These are phyloP conservation scores for Caenorhabditis panamensis DNA, from an alignment of 2,888 invertebrate species.

Conservation along the genomic window DNA sequence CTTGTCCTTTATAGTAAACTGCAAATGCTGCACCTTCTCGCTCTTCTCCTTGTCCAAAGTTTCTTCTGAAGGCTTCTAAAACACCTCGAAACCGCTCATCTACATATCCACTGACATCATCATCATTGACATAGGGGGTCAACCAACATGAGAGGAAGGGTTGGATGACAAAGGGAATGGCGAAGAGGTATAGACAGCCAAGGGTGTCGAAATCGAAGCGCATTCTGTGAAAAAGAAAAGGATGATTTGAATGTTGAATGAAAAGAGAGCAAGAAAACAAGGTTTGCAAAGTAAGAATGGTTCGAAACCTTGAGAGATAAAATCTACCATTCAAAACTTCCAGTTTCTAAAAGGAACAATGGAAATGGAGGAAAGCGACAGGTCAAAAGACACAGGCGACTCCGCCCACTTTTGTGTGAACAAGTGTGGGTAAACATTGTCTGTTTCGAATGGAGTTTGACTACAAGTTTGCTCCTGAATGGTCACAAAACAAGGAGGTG, in stretches of 20 bases:
- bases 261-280: neutral
- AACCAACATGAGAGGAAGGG: neutral
- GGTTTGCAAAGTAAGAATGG: no score
- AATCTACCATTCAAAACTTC: no score
- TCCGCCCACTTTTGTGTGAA: no score
- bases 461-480: no score
- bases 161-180: neutral
- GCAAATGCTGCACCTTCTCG: slow-evolving; percentile 82
- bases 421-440: no score
- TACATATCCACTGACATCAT: neutral
- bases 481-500: no score
- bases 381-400: no score
- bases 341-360: no score
- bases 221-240: neutral
- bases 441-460: no score
- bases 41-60: slow-evolving; percentile 81
- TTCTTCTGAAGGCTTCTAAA: slow-evolving; percentile 76
- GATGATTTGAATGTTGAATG: neutral
- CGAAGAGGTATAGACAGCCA: neutral
- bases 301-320: no score
- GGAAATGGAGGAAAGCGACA: no score
- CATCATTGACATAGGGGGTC: neutral
- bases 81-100: neutral
- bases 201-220: neutral
- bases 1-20: slow-evolving; percentile 82